phyloP scores from a whole-genome alignment of 2,113 vertebrate species.

The Tauraco erythrolophus region DNA sequence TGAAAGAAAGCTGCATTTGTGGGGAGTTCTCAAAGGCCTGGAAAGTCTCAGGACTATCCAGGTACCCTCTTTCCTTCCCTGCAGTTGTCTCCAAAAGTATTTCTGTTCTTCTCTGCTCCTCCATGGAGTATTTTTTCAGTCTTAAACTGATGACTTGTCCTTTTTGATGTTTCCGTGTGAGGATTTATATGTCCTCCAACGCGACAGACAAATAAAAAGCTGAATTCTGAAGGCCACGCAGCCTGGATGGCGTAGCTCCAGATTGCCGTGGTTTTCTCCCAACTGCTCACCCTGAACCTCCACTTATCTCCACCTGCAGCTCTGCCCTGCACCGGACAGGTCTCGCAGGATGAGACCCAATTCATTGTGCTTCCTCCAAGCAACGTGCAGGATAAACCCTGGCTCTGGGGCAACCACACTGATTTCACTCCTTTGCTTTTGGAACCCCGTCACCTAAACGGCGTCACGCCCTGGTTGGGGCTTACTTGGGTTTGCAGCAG shows the following conservation, averaged over 20 bases:
- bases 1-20: not conserved
- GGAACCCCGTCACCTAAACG: not conserved
- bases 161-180: not conserved
- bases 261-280: not conserved
- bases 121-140: not conserved
- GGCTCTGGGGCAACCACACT: not conserved
- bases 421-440: not conserved
- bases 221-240: not conserved
- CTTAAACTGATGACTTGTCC: not conserved
- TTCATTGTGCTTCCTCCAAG: not conserved
- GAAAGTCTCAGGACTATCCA: not conserved
- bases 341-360: not conserved
- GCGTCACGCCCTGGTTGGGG: not conserved
- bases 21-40: not conserved
- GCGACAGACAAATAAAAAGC: not conserved
- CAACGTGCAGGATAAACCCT: rapidly evolving
- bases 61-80: not conserved
- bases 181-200: not conserved
- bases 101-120: not conserved
- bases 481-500: not conserved
- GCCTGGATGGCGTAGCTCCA: not conserved
- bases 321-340: not conserved
- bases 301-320: not conserved
- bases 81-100: not conserved
- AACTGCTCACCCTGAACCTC: not conserved